Conservation (phyloP, 2,888 invertebrate genomes). For the Apotomis capreana region DNA sequence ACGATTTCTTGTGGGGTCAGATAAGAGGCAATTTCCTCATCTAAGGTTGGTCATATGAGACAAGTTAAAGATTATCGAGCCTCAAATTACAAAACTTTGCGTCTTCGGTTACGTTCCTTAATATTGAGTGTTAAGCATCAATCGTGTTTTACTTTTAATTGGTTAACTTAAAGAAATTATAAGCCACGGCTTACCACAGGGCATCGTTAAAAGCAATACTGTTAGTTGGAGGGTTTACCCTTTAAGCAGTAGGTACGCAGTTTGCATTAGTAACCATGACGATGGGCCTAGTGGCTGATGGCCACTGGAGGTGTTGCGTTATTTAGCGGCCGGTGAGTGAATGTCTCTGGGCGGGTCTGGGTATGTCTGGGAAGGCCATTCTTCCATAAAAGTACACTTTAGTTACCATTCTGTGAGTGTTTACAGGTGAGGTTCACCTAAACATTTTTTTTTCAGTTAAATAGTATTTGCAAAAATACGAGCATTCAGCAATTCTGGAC, state of each 20-base stretch:
- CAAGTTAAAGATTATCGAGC: conserved; percentile 7
- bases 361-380: neutral
- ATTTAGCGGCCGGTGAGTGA: conserved; percentile 14
- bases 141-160: conserved; percentile 9
- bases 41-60: neutral
- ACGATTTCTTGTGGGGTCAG: neutral
- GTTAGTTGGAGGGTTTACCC: neutral
- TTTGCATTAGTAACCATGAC: conserved; percentile 29
- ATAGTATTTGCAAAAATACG: no score
- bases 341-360: neutral
- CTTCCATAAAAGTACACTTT: neutral
- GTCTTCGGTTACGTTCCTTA: conserved; percentile 18
- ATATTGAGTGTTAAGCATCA: conserved; percentile 17
- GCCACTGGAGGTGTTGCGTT: conserved; percentile 15
- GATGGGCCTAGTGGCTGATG: conserved; percentile 6
- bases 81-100: conserved; percentile 17
- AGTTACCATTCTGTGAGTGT: no score
- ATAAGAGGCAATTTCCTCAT: neutral
- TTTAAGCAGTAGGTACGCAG: conserved; percentile 8
- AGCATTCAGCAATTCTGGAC: no score
- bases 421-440: no score
- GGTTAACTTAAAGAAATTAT: conserved; percentile 14
- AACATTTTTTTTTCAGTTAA: no score
- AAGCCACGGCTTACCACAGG: neutral
- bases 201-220: conserved; percentile 5